Evolutionary conservation across 2,113 vertebrate species (phyloP), one percentile per base, ranked within the genome.

Genomic region (Macquaria australasica): DNA sequence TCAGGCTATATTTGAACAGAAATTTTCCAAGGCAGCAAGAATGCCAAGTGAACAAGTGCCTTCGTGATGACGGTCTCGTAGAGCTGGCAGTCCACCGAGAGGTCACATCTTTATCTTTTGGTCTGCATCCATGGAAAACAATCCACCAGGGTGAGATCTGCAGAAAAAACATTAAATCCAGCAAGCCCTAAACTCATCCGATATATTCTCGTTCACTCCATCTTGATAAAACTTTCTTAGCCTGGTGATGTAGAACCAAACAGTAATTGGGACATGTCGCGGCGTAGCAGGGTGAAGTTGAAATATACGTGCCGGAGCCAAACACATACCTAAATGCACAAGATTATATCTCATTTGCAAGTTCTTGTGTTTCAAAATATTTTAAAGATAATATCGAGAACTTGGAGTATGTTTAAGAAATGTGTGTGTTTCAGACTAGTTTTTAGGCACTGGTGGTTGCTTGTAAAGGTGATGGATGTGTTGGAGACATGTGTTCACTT

Each of bases 21-120:
- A 81, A 78, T 9, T 81, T 85, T 88, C 84, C 81, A 83, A 72
- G 34, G 43, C 77, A 60, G 71, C 18, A 58, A 56, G 74, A 87
- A 74, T 79, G 67, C 85, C 81, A 85, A 87, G 70, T 9, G 56
- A 78, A 48, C 6, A 3, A 89, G 86, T 73, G 85, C 79, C 87
- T 87, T 87, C 12, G 15, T 76, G 85, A 73, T 83, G 77, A 86
- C 31, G 5, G 77, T 74, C 76, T 88, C 18, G 1, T 51, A 70
- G 63, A 79, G 43, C 75, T 80, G 76, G 73, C 73, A 62, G 83
- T 82, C 89, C 79, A 73, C 43, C 16, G 79, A 86, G 84, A 86
- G 79, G 86, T 90, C 88, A 83, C 6, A 45, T 84, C 76, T 89
- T 94, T 92, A 95, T 95, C 94, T 95, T 91, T 95, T 96, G 95